Evolutionary conservation across 2,888 invertebrate genomes (phyloP), one percentile per base, ranked within the genome.

Genomic region (Noctua pronuba): DNA sequence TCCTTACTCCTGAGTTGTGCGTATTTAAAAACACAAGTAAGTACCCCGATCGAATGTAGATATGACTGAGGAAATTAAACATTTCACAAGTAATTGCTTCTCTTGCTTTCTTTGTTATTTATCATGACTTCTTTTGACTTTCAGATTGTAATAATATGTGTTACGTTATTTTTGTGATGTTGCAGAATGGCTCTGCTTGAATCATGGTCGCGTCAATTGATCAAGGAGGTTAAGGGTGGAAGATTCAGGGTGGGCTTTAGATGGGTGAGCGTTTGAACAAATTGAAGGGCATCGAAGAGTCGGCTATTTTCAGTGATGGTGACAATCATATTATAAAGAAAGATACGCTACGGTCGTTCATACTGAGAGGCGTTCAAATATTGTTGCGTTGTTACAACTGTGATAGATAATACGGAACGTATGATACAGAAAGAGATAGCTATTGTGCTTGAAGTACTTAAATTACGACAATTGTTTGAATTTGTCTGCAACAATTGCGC

Each of bases 1-100:
- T 72, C 58, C 0, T 68, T 55, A 55, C 46, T 82, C 73, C 69
- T 31, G 52, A 67, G 60, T 46, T 65, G 79, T 88, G 83, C 85
- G 83, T 86, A 86, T 91, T 92, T 91, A 90, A 91, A 93, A 91
- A 92, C 90, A 92, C 87, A 90, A 90, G 88, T 92, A 90, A 90
- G 90, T 91, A 91, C 89, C 90, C 85, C 86, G 94, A 94, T 94
- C 88, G 81, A 82, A 69, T 84, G 73, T 67, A 84, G 94, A 94
- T 94, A 94, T 88, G 88, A 38, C 68, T 76, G 89, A 92, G 92
- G 93, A 93, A 92, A 93, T 92, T 90, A 91, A 91, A 90, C 87
- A 90, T 91, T 92, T 92, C 88, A 89, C 89, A 80, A 87, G 85
- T 91, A 89, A 89, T 90, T 89, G 83, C 89, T 88, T 86, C 88